phyloP scores from a whole-genome alignment of 2,797 vertebrate species.

The Erethizon dorsatum region DNA sequence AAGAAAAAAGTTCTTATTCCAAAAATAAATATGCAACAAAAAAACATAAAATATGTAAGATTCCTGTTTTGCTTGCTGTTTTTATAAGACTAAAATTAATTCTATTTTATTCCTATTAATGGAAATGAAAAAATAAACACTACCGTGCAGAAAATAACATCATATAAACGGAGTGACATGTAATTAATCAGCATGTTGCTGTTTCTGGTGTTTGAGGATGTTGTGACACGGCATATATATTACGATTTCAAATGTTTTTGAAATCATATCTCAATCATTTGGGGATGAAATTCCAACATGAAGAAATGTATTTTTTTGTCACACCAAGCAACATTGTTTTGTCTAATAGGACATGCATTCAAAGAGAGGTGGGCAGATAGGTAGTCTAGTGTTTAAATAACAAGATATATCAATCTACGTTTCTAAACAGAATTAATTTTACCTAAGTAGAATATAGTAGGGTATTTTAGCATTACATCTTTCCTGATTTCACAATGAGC shows the following conservation, averaged over 20 bases:
- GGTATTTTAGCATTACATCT: slow-evolving; percentile 31
- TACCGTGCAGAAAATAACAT: not conserved
- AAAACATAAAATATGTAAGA: slow-evolving; percentile 74
- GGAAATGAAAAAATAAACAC: slow-evolving; percentile 23
- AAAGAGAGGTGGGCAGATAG: not conserved
- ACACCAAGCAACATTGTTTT: not conserved
- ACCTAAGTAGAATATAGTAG: not conserved
- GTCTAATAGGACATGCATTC: not conserved
- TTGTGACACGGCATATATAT: not conserved
- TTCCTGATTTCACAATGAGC: not conserved
- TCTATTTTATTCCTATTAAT: slow-evolving; percentile 4
- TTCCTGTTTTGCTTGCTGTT: slow-evolving; percentile 61
- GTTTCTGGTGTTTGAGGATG: not conserved
- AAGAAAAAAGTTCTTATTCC: slow-evolving; percentile 67
- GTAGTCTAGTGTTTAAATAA: not conserved
- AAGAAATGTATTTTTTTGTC: not conserved
- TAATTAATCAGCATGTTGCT: not conserved
- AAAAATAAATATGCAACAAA: slow-evolving; percentile 63
- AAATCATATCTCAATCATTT: not conserved
- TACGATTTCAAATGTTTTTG: not conserved
- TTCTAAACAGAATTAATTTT: slow-evolving; percentile 6
- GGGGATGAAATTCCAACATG: not conserved
- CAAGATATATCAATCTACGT: not conserved
- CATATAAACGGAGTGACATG: not conserved
- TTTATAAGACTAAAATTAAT: slow-evolving; percentile 33